Percentiles rank a stretch among this genome's conserved stretches.
These are phyloP conservation scores for Sphaerodactylus townsendi DNA, from an alignment of 2,113 vertebrate genomes.

Conservation along the genomic window DNA sequence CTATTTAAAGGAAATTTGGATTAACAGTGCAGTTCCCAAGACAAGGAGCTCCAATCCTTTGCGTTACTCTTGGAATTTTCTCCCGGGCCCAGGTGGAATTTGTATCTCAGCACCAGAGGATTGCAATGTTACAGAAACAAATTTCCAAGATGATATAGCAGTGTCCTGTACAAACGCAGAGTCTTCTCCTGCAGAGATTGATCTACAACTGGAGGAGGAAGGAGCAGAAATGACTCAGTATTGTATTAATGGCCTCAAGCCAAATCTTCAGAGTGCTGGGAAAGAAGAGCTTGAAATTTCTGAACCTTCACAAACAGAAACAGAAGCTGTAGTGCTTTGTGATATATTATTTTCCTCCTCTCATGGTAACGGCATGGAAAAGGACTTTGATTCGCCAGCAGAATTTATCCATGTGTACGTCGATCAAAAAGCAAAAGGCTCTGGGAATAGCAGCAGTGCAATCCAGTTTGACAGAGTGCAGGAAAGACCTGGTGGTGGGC, in stretches of 20 bases:
- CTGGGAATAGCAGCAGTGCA: not conserved
- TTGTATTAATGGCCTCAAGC: not conserved
- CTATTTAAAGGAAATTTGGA: not conserved
- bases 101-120: slow-evolving; percentile 5
- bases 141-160: not conserved
- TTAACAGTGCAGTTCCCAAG: not conserved
- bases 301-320: not conserved
- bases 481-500: not conserved
- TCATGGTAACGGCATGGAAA: not conserved
- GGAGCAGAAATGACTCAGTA: not conserved
- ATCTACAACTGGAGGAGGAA: slow-evolving; percentile 6
- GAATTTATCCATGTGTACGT: not conserved
- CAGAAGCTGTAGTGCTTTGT: slow-evolving; percentile 4
- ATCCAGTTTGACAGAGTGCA: not conserved
- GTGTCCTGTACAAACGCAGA: not conserved
- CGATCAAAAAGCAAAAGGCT: not conserved
- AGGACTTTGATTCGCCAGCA: not conserved
- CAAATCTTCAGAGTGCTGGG: not conserved
- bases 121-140: not conserved
- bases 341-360: not conserved
- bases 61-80: not conserved
- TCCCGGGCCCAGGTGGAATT: not conserved
- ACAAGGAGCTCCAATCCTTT: not conserved
- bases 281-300: not conserved
- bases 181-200: not conserved